A percentile compares a stretch with the other conserved stretches of the same genome.
These are phyloP conservation scores for Premnoplex brunnescens DNA, from an alignment of 2,797 vertebrate species.

Conservation along the genomic window DNA sequence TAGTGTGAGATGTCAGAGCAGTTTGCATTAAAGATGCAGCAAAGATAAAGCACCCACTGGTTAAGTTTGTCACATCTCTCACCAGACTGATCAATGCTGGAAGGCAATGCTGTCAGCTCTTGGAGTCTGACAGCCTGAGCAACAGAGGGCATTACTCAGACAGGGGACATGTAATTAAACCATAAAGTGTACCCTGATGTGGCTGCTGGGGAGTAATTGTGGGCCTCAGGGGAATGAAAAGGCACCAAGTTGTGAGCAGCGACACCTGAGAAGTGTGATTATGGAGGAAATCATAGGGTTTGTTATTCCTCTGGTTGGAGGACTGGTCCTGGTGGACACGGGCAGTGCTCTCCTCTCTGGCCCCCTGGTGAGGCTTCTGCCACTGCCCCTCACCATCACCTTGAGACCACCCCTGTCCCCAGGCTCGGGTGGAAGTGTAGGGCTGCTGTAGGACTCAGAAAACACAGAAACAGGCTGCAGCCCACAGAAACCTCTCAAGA, in stretches of 20 bases:
- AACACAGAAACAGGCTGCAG: not conserved
- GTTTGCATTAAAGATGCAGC: not conserved
- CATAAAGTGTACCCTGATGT: not conserved
- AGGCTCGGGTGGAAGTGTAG: fast-evolving
- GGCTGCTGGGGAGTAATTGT: not conserved
- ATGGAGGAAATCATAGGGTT: not conserved
- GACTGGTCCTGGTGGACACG: fast-evolving
- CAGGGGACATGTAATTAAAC: not conserved
- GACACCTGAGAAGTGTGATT: not conserved
- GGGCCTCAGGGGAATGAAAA: not conserved
- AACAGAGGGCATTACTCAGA: not conserved
- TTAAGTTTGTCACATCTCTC: not conserved
- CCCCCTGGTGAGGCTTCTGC: fast-evolving
- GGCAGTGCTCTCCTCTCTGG: not conserved
- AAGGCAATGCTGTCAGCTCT: not conserved
- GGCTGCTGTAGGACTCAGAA: fast-evolving
- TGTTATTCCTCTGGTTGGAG: not conserved
- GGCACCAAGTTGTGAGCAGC: not conserved
- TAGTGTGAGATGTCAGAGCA: not conserved
- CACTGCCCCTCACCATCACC: fast-evolving
- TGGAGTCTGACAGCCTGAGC: not conserved
- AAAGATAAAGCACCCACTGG: not conserved
- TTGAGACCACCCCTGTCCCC: fast-evolving
- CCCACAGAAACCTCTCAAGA: not conserved
- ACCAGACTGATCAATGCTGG: not conserved